Evolutionary conservation across 37 sponge, comb jelly and placozoan species (phyloP).

Genomic region (Halisarca cf. caerulea): DNA sequence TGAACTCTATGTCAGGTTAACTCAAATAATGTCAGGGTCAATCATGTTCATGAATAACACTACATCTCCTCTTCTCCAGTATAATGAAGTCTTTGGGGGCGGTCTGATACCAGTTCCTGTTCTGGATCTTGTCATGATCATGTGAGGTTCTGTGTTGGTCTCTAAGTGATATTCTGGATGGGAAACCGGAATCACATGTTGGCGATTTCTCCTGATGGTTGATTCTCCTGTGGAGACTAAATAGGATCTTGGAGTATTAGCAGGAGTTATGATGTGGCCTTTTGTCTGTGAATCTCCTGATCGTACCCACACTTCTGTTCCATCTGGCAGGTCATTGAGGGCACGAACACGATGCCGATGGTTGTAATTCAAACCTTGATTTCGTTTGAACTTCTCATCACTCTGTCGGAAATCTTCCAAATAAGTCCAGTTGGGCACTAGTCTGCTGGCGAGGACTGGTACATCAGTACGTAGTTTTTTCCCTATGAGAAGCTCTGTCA

Average conservation of each 20-base stretch:
- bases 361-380: slow-evolving; percentile 3
- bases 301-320: background rate
- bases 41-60: too few relatives aligned
- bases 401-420: too few relatives aligned
- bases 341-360: background rate
- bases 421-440: background rate
- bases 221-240: background rate
- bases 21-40: too few relatives aligned
- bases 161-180: too few relatives aligned
- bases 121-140: too few relatives aligned
- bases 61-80: too few relatives aligned
- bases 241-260: slow-evolving; percentile 15
- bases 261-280: background rate
- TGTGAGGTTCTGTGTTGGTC: too few relatives aligned
- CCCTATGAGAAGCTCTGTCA: background rate
- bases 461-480: background rate
- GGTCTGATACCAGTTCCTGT: too few relatives aligned
- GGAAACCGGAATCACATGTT: too few relatives aligned
- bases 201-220: too few relatives aligned
- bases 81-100: too few relatives aligned
- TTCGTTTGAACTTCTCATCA: background rate
- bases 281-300: background rate
- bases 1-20: too few relatives aligned
- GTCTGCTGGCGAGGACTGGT: background rate
- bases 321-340: background rate